phyloP scores from a whole-genome alignment of 2,888 invertebrate species.

The Galerucella calmariensis region DNA sequence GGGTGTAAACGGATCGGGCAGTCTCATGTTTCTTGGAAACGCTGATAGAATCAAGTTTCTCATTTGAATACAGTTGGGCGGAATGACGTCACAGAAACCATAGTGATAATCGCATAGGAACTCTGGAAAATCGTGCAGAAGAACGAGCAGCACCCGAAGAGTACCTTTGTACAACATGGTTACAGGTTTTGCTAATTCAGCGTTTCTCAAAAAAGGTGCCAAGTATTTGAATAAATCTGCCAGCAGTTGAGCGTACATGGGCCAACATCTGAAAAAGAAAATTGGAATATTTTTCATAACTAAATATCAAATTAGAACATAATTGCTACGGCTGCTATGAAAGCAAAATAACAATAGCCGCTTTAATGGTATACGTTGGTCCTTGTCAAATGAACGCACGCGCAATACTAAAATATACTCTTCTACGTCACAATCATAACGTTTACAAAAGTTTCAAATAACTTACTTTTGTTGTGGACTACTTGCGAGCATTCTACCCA shows the following conservation, averaged over 20 bases:
- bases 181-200: slow-evolving; percentile 94
- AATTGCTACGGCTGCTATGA: too few species aligned
- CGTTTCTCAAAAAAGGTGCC: slow-evolving; percentile 96
- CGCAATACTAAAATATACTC: too few species aligned
- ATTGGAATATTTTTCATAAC: not conserved
- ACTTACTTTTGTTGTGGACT: slow-evolving; percentile 85
- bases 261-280: slow-evolving; percentile 77
- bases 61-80: slow-evolving; percentile 99
- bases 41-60: slow-evolving; percentile 97
- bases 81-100: slow-evolving; percentile 98
- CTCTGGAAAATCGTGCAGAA: slow-evolving; percentile 99
- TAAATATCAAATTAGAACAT: too few species aligned
- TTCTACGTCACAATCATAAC: too few species aligned
- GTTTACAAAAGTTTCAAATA: too few species aligned
- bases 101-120: slow-evolving; percentile 99
- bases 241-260: slow-evolving; percentile 95
- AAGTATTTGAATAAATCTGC: slow-evolving; percentile 95
- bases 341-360: too few species aligned
- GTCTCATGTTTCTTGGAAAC: slow-evolving; percentile 96
- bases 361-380: too few species aligned
- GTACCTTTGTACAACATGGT: slow-evolving; percentile 92
- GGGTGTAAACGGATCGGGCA: slow-evolving; percentile 98
- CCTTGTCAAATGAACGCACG: too few species aligned
- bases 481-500: slow-evolving; percentile 90
- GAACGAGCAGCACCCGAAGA: slow-evolving; percentile 86